These are phyloP conservation scores for Pterocles orientalis DNA, from an alignment of 2,113 vertebrate species.

Conservation along the genomic window DNA sequence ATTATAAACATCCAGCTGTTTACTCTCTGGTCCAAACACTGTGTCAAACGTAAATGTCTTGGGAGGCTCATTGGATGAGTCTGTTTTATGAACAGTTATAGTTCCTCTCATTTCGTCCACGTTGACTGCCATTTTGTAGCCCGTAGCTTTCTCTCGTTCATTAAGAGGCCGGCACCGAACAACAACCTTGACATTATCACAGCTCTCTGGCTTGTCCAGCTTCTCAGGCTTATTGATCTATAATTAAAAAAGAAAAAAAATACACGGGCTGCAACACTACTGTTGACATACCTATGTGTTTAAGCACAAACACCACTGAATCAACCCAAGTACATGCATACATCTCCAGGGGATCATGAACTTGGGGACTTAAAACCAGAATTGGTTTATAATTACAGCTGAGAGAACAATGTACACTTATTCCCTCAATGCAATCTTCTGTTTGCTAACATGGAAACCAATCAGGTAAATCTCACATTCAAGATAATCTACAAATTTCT, in stretches of 20 bases:
- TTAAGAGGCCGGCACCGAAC: constrained; percentile 95
- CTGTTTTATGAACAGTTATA: constrained; percentile 92
- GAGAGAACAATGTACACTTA: rapidly evolving
- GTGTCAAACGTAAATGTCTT: constrained; percentile 99
- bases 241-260: background rate
- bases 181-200: constrained; percentile 96
- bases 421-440: background rate
- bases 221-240: constrained; percentile 89
- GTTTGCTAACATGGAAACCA: rapidly evolving
- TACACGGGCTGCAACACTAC: background rate
- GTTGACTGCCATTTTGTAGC: constrained; percentile 85
- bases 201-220: constrained; percentile 85
- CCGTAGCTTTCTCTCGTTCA: constrained; percentile 89
- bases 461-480: background rate
- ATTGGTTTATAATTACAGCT: background rate
- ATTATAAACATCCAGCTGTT: constrained; percentile 98
- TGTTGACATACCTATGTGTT: rapidly evolving
- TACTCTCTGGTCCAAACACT: constrained; percentile 95
- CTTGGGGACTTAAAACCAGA: background rate
- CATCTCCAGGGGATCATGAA: background rate
- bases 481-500: rapidly evolving
- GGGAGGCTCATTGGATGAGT: constrained; percentile 90
- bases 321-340: background rate
- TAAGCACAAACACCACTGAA: background rate
- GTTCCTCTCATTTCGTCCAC: constrained; percentile 97